Evolutionary conservation across 1,140 invertebrate genomes (phyloP), one percentile per base, ranked within the genome.

Genomic region (Diprion similis): DNA sequence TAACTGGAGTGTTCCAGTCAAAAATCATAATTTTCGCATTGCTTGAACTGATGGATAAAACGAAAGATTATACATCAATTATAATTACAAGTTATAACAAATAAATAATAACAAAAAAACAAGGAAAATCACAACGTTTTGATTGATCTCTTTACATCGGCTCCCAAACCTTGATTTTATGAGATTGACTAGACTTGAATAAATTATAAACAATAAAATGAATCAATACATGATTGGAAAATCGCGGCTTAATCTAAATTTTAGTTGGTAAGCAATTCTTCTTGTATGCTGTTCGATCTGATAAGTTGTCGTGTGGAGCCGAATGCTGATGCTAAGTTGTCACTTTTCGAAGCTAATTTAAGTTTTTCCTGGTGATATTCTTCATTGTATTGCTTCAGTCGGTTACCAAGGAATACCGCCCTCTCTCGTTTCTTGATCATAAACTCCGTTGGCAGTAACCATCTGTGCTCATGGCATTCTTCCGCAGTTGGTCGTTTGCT

Each of bases 381-480:
- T 64, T 94, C 93, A n/a, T 89, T 92, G 87, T 94, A 95, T 81
- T 93, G 92, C 89, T 95, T 95, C 46, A 97, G 90, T 81, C 94
- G 91, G 82, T 92, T 94, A 46, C 95, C 94, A 46, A 95, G 88
- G 87, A 97, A 97, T 67, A 94, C 88, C n/a, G 95, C 94, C 76
- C 95, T 89, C 85, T 98, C 96, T 51, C 97, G 90, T 83, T 96
- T 97, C 87, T 95, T 96, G 71, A 97, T 94, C 93, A 98, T 97
- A 82, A 93, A 96, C 83, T 99, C 97, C 3, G 94, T 94, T 6
- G 95, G 93, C 75, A 95, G 90, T 17, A 99, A 88, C 97, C 98
- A 99, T 84, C 97, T 94, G 86, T 99, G 96, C 82, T 99, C 97
- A 80, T 96, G 92, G 80, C 96, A 98, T 86, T 99, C 97, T 80